Evolutionary conservation across 2,797 vertebrate genomes (phyloP), one percentile per base, ranked within the genome.

Genomic region (Hyperoplus lanceolatus): DNA sequence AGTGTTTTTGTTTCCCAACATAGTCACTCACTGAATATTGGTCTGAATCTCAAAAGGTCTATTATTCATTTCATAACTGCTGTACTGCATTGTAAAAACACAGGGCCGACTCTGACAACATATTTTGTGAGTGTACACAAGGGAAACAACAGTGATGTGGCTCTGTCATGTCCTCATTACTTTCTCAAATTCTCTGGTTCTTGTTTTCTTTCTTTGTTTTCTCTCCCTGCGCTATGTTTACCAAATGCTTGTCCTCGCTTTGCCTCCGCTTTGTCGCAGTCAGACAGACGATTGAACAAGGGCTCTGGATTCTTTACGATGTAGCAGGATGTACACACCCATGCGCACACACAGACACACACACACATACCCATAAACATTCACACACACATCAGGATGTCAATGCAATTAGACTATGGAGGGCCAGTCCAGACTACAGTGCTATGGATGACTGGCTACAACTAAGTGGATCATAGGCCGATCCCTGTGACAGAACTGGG

Each of bases 401-500:
- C 88, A 89, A 76, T 83, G 67, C 84, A 91, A 95, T 92, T 90
- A 91, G 87, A 90, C 82, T 75, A 78, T 77, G 83, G 80, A 87
- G 84, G 73, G 59, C 81, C 84, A 69, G 81, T 84, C 73, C 84
- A 69, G 81, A 85, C 73, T 66, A 77, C 80, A 15, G 66, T 8
- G 56, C 75, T 77, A 78, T 79, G 93, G 90, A 85, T 92, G 92
- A 83, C 76, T 92, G 87, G 84, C 76, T 87, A 54, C 74, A 84
- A 82, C 80, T 87, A 89, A 91, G 86, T 85, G 88, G 81, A 81
- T 83, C 82, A 92, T 48, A 70, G 77, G 75, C 67, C 54, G 46
- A 85, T 90, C 80, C 61, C 15, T 84, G 70, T 94, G 95, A 95
- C 93, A 94, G 90, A 95, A 94, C 90, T 95, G 83, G 95, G 94